Percentiles rank a stretch among this genome's conserved stretches.
These are phyloP conservation scores for Ammospiza nelsoni DNA, from an alignment of 2,113 vertebrate genomes.

Conservation along the genomic window DNA sequence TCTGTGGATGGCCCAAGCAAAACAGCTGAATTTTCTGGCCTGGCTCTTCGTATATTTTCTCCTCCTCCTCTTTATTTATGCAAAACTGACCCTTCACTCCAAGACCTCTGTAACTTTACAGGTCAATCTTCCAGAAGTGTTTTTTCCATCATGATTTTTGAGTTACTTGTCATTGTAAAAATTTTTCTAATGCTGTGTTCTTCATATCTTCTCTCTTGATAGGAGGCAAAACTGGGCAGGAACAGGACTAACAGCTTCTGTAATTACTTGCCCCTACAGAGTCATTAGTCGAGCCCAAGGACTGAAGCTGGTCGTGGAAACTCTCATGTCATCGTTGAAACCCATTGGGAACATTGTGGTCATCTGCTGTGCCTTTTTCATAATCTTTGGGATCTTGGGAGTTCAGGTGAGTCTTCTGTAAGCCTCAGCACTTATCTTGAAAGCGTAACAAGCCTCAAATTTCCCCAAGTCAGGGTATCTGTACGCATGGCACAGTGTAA, in stretches of 20 bases:
- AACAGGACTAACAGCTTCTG: neutral
- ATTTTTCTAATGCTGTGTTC: neutral
- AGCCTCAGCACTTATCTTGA: neutral
- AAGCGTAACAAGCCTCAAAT: fast-evolving
- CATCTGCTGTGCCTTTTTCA: conserved; percentile 99
- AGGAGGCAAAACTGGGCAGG: neutral
- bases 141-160: neutral
- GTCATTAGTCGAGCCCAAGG: conserved; percentile 98
- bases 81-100: neutral
- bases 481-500: neutral
- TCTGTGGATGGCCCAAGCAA: neutral
- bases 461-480: neutral
- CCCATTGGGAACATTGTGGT: conserved; percentile 99
- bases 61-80: neutral
- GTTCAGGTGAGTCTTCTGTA: conserved; percentile 87
- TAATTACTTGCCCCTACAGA: conserved; percentile 66
- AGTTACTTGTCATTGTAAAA: neutral
- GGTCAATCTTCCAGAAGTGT: neutral
- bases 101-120: neutral
- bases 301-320: conserved; percentile 97
- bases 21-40: neutral
- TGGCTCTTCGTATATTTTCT: neutral
- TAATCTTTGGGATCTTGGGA: conserved; percentile 98
- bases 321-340: conserved; percentile 97
- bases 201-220: neutral